Conservation (phyloP, 2,888 invertebrate genomes). For the Saturnia pavonia region DNA sequence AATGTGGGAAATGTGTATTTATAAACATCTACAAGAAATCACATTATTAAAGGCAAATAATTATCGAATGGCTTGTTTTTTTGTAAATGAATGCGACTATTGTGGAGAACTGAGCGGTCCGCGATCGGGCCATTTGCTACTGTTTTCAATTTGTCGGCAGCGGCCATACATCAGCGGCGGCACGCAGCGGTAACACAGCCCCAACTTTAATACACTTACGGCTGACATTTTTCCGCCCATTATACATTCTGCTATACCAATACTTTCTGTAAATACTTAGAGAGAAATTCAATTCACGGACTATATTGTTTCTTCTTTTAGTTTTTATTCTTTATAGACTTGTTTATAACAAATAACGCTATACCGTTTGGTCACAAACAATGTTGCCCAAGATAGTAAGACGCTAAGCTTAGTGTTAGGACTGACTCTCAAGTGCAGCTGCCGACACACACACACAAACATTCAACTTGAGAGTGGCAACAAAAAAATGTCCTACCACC, state of each 20-base stretch:
- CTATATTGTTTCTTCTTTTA: constrained; percentile 38
- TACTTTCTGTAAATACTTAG: constrained; percentile 58
- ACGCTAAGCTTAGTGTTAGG: too few species aligned
- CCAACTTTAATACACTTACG: constrained; percentile 75
- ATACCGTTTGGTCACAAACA: too few species aligned
- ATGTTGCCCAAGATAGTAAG: too few species aligned
- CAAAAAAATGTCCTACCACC: too few species aligned
- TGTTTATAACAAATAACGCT: too few species aligned
- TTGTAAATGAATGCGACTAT: constrained; percentile 35
- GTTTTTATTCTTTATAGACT: constrained; percentile 25
- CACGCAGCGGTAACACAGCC: constrained; percentile 56
- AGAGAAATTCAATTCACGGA: constrained; percentile 50
- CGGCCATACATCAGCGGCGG: constrained; percentile 70
- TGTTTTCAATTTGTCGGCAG: constrained; percentile 73
- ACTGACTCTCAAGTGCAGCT: too few species aligned
- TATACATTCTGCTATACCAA: constrained; percentile 70
- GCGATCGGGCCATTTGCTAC: constrained; percentile 72
- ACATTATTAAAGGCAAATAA: constrained; percentile 1
- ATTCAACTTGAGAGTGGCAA: too few species aligned
- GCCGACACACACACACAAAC: neutral
- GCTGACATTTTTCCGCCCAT: constrained; percentile 73
- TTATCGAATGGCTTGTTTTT: neutral
- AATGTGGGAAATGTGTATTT: too few species aligned
- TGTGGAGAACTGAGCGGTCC: constrained; percentile 48
- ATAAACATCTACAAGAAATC: neutral